A percentile compares a stretch with the other conserved stretches of the same genome.
phyloP scores from a whole-genome alignment of 2,113 vertebrate species.

The Calidris pygmaea region DNA sequence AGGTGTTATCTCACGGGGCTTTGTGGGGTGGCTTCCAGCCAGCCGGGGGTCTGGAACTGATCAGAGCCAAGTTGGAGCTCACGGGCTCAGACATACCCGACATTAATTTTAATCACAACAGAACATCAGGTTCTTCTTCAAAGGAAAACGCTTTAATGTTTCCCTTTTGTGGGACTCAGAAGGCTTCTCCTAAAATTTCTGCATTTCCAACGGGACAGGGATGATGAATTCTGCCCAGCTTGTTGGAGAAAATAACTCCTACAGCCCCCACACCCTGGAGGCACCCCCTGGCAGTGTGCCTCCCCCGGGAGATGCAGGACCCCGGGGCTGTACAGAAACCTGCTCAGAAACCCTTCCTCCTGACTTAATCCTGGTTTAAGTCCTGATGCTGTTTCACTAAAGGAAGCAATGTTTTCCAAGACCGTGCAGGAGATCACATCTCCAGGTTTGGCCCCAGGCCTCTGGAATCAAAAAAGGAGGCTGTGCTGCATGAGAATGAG shows the following conservation, averaged over 20 bases:
- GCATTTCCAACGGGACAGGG: neutral
- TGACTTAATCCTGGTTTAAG: neutral
- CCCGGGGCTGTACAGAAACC: fast-evolving
- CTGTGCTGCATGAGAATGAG: neutral
- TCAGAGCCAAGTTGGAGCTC: neutral
- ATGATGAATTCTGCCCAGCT: neutral
- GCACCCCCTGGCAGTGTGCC: fast-evolving
- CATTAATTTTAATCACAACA: neutral
- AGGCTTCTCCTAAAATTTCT: neutral
- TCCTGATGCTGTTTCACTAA: neutral
- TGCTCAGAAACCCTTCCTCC: neutral
- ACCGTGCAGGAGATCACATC: neutral
- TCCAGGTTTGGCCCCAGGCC: neutral
- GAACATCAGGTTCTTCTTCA: neutral
- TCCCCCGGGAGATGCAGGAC: fast-evolving
- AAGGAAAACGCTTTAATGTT: neutral
- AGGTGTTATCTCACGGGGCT: neutral
- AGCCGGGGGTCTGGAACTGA: neutral
- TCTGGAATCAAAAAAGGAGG: neutral
- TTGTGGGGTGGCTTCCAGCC: neutral
- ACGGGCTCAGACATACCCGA: neutral
- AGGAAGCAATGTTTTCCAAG: neutral
- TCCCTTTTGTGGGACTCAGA: neutral
- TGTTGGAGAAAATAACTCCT: neutral
- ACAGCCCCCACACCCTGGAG: neutral